Base-by-base conservation (phyloP, 2,888 invertebrate species). In the Pandemis cinnamomeana region DNA sequence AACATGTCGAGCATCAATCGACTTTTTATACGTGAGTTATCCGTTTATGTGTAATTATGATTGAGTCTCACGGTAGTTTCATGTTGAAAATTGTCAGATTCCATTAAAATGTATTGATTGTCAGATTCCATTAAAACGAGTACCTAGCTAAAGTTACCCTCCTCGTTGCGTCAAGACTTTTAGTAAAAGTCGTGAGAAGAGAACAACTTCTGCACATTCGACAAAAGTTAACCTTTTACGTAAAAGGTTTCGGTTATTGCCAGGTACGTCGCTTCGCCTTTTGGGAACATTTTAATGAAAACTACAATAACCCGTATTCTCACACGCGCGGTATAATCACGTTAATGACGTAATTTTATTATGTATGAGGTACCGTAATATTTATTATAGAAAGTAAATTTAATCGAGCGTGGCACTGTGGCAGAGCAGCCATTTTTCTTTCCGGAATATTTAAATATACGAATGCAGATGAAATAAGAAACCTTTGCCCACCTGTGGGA, bases 351-450 rank as follows among this genome's bases (percentile, higher is more conserved):
- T 70, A 70, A 73, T 69, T 66, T 60, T 60, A 66, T 73, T 73
- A 69, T 48, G 68, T 61, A 51, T 68, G 58, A 58, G 27, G 5
- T 60, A 66, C 53, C 72, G 68, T 72, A 72, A 64, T 63, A 58
- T 72, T 72, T 72, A 68, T 72, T 48, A 53, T 68, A 72, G 72
- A 72, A 63, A 72, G 72, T 58, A 58, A 62, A 63, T 62, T 55
- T 67, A 68, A 67, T 62, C 67, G 72, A 62, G 71, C 72, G 27
- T 55, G 42, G 20, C 20, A 0, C 20, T 20, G 20, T 20, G 20
- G 61, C 58, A 71, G 48, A 36, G 5, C 42, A 44, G 10, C 27
- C 11, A 15, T 48, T 11, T 44, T 48, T 64, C 48, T 27, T 46
- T 64, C 11, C 64, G 64, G 7, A 46, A 13, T 46, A 27, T 64